A percentile compares a stretch with the other conserved stretches of the same genome.
phyloP scores from a whole-genome alignment of 1,140 invertebrate genomes.

The Mizuhopecten yessoensis region DNA sequence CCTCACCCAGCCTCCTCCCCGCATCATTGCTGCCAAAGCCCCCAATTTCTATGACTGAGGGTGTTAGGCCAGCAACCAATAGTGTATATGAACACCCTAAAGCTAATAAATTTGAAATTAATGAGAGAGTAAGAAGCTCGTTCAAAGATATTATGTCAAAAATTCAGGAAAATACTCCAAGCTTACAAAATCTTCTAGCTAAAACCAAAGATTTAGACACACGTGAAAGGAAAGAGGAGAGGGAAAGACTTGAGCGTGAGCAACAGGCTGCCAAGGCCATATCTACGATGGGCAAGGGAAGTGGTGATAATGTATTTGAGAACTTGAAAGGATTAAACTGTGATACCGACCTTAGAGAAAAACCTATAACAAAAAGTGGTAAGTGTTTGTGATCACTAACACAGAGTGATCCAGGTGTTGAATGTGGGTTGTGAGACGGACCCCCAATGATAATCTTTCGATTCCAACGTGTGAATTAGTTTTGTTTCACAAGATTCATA shows the following conservation, averaged over 20 bases:
- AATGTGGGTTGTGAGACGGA: too few relatives aligned
- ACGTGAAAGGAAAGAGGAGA: not conserved
- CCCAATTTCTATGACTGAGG: not conserved
- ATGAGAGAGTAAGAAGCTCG: constrained; percentile 63
- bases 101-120: constrained; percentile 57
- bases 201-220: constrained; percentile 52
- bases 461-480: too few relatives aligned
- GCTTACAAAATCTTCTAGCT: constrained; percentile 48
- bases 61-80: not conserved
- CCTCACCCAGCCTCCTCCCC: not conserved
- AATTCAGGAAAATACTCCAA: constrained; percentile 55
- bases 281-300: constrained; percentile 42
- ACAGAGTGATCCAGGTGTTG: too few relatives aligned
- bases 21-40: not conserved
- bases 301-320: constrained; percentile 67
- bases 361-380: not conserved
- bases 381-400: not conserved
- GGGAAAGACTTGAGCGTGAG: constrained; percentile 33
- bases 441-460: too few relatives aligned
- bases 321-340: constrained; percentile 50
- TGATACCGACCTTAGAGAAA: constrained; percentile 23
- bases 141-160: constrained; percentile 68
- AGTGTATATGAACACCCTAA: constrained; percentile 26
- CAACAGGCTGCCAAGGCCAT: constrained; percentile 42
- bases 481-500: too few relatives aligned